A percentile compares a stretch with the other conserved stretches of the same genome.
Evolutionary conservation across 1,140 invertebrate genomes (phyloP).

Genomic region (Lordiphosa collinella): DNA sequence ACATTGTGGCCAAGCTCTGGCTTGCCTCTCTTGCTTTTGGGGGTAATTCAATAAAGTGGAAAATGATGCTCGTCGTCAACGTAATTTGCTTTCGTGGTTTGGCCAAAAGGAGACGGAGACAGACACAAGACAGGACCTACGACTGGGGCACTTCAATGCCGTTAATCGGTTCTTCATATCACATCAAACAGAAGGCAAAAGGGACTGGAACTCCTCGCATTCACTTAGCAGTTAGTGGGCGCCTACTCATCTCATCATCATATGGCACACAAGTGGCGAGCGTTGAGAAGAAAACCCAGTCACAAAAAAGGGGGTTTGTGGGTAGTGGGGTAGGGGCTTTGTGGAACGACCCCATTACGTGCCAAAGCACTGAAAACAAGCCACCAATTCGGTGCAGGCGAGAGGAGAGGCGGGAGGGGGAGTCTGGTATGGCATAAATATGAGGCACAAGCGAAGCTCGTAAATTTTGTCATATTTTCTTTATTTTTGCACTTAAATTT

Average conservation of each 20-base stretch:
- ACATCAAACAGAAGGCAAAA: slow-evolving; percentile 48
- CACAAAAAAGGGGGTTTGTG: slow-evolving; percentile 31
- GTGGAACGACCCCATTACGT: slow-evolving; percentile 67
- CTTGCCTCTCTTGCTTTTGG: slow-evolving; percentile 21
- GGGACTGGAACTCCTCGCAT: slow-evolving; percentile 5
- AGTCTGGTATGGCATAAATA: slow-evolving; percentile 42
- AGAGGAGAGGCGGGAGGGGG: slow-evolving; percentile 15
- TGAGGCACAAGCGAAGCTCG: slow-evolving; percentile 55
- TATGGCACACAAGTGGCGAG: slow-evolving; percentile 55
- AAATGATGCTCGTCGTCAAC: slow-evolving; percentile 68
- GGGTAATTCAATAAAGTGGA: slow-evolving; percentile 75
- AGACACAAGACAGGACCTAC: slow-evolving; percentile 12
- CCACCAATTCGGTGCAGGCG: slow-evolving; percentile 8
- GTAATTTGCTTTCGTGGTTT: slow-evolving; percentile 75
- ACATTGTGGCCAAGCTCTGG: slow-evolving; percentile 37
- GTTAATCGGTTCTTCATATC: slow-evolving; percentile 77
- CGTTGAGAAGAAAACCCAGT: slow-evolving; percentile 33
- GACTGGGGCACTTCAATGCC: slow-evolving; percentile 54
- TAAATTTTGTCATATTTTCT: slow-evolving; percentile 75
- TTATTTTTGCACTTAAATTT: slow-evolving; percentile 43
- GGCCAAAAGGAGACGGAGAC: slow-evolving; percentile 26
- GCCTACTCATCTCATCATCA: slow-evolving; percentile 45
- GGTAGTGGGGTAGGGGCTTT: slow-evolving; percentile 13
- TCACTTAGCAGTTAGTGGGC: slow-evolving; percentile 35
- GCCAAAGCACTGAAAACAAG: slow-evolving; percentile 74